These are phyloP conservation scores for Elanus axillaris DNA, from an alignment of 2,113 vertebrate genomes.

Conservation along the genomic window DNA sequence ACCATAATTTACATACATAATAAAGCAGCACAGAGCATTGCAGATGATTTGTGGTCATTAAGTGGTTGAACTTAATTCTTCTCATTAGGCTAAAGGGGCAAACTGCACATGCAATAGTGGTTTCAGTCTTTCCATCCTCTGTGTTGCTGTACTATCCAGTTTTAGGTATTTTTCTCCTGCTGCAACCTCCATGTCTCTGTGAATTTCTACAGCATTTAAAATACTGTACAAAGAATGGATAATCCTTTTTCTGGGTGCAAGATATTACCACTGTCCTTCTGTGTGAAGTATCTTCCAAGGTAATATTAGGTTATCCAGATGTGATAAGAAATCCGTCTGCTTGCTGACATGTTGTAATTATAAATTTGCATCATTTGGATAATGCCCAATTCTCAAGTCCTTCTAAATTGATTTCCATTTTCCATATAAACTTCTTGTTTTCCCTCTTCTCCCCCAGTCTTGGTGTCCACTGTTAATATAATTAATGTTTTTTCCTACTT, in stretches of 20 bases:
- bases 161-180: neutral
- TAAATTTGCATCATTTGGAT: neutral
- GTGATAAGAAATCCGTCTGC: neutral
- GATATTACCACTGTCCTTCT: neutral
- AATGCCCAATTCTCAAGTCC: neutral
- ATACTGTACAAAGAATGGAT: neutral
- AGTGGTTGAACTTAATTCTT: neutral
- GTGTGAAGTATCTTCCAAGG: neutral
- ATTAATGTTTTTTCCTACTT: constrained; percentile 25
- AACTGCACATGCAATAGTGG: neutral
- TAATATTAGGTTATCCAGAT: neutral
- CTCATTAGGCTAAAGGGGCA: neutral
- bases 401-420: neutral
- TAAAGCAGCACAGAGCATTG: neutral
- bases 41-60: neutral
- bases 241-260: neutral
- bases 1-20: neutral
- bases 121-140: neutral
- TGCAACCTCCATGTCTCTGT: neutral
- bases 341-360: neutral
- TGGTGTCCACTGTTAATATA: neutral
- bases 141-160: neutral
- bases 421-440: neutral
- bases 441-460: neutral
- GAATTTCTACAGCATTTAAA: constrained; percentile 15